Evolutionary conservation across 2,113 vertebrate genomes (phyloP), one percentile per base, ranked within the genome.

Genomic region (Vanacampus margaritifer): DNA sequence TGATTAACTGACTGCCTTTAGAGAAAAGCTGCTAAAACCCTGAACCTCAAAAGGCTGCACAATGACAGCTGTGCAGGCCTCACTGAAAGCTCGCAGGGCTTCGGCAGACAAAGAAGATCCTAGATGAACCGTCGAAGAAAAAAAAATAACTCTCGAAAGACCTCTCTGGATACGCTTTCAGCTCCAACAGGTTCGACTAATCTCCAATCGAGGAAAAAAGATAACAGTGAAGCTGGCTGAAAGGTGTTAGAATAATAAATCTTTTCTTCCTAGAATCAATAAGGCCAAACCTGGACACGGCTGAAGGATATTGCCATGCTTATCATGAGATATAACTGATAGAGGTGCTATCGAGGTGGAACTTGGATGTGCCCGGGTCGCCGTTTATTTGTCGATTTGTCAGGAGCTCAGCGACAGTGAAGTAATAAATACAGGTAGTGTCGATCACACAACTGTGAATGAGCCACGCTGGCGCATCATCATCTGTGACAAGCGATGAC

Each of bases 221-320:
- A 32, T 43, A 67, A 3, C 24, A 26, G 26, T 57, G 3, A 66
- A 71, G 48, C 53, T 12, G 24, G 74, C 61, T 41, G 37, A 71
- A 72, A 65, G 64, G 53, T 46, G 8, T 46, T 59, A 66, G 14
- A 60, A 21, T 61, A 37, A 57, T 64, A 66, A 65, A 77, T 72
- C 13, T 64, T 79, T 76, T 46, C 24, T 67, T 66, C 37, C 32
- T 39, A 11, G 43, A 66, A 77, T 81, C 72, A 78, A 79, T 71
- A 71, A 9, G 19, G 53, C 35, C 26, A 56, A 14, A 59, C 65
- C n/a, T 58, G 46, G 16, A 63, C 50, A 53, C 26, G 16, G 71
- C 54, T 10, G 50, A 21, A 24, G 51, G 60, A 67, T 66, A 70
- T 67, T 69, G 36, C 50, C 39, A 24, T 66, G 37, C 63, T 76